Evolutionary conservation across 2,113 vertebrate genomes (phyloP), one percentile per base, ranked within the genome.

Genomic region (Spea multiplicata): DNA sequence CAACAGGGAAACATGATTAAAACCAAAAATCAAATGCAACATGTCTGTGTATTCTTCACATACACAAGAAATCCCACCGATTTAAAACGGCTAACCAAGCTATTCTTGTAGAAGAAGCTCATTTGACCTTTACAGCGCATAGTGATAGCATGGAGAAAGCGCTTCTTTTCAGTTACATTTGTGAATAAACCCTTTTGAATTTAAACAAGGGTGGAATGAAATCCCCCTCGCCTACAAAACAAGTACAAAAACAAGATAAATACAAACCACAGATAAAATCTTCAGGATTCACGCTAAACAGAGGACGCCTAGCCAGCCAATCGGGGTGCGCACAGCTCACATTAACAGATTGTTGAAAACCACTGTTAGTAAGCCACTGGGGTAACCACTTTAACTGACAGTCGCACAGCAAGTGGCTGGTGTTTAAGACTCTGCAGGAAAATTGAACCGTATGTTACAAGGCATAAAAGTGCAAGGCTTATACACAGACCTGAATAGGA

Each of bases 381-480:
- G 88, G 91, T 73, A 94, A 81, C 93, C 93, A 94, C 3, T 89
- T 91, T 85, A 94, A 5, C 83, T 94, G 93, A 83, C 93, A 94
- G 45, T 94, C 93, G 49, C 93, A 94, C 0, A 94, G 89, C 83
- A 94, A 84, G 81, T 87, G 92, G 85, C 88, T 93, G 0, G 92
- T 94, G 84, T 93, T 94, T 85, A 94, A 57, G 73, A 89, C 74
- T 49, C 93, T 94, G 88, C 81, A 87, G 74, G 81, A 79, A 62
- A 80, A 46, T 66, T 4, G 62, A 4, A 73, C 52, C 67, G 66
- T 17, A 76, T 52, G 45, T 69, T 44, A 76, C 45, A 5, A 77
- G n/a, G 59, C 5, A 30, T 30, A 30, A 30, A 30, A 30, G 30
- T 30, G 30, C 30, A 30, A 30, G 30, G 2, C 30, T n/a, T n/a